Percentiles rank a stretch among this genome's conserved stretches.
Conservation (phyloP, 2,888 invertebrate genomes). For the Catonia carolina region DNA sequence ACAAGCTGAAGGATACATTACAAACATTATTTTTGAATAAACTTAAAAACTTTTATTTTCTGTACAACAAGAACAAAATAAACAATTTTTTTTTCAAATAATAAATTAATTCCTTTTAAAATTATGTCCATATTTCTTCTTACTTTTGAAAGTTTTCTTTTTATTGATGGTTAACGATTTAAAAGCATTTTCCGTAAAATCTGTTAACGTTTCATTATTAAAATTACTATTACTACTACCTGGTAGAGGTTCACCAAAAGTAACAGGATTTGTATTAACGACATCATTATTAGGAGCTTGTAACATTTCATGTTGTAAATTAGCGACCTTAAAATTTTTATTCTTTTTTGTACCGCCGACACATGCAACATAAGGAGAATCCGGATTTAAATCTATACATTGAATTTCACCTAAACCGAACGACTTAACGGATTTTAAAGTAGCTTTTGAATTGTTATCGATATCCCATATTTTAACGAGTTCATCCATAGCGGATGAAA, state of each 20-base stretch:
- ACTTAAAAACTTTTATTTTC: no score
- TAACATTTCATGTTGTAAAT: constrained; percentile 43
- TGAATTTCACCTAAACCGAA: constrained; percentile 65
- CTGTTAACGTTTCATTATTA: neutral
- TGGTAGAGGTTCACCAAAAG: neutral
- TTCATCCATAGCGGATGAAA: constrained; percentile 74
- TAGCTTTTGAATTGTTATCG: constrained; percentile 38
- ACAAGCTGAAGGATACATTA: no score
- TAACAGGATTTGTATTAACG: neutral
- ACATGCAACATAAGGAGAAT: constrained; percentile 72
- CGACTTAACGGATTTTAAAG: constrained; percentile 47
- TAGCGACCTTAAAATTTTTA: constrained; percentile 62
- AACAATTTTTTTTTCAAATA: no score
- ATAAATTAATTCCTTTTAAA: no score
- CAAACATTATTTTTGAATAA: no score
- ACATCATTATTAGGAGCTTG: neutral
- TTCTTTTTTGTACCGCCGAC: constrained; percentile 80
- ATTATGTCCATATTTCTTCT: constrained; percentile 9
- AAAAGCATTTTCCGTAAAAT: neutral
- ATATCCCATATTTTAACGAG: constrained; percentile 81
- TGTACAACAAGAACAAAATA: no score
- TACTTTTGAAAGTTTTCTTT: constrained; percentile 5
- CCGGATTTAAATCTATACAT: constrained; percentile 69
- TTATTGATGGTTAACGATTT: neutral
- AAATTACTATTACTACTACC: no score